Base-by-base conservation (phyloP, 2,888 invertebrate species). In the Eubasilissa splendida region DNA sequence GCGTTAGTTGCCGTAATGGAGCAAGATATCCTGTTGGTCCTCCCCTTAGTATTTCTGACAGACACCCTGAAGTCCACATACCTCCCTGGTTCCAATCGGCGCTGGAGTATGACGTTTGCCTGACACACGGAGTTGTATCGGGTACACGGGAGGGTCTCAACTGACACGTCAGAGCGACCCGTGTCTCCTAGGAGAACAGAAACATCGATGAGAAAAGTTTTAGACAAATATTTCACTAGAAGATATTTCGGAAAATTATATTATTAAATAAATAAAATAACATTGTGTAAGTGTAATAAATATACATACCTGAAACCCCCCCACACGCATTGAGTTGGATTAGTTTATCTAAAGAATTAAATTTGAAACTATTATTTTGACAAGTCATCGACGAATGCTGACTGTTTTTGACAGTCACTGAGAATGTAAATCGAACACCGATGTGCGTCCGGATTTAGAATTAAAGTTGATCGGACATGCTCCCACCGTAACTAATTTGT, bases 121-220 rank as follows among this genome's bases (percentile, higher is more conserved):
- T 96, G 96, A 88, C 97, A 97, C 85, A 96, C 94, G 76, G 96
- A 96, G 90, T 96, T 96, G 89, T 96, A 95, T 84, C 94, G 92
- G 80, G 95, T 95, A 90, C 97, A 97, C 71, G 96, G 96, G 80
- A 97, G 92, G 85, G 94, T 93, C 87, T 96, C 95, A 84, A 96
- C 92, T 85, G 94, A 92, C 84, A 96, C 93, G 86, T 95, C 93
- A 80, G 95, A 93, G 83, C 94, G 93, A 85, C 95, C 93, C 86
- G 94, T 93, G 87, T 92, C 92, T 85, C 93, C 93, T 89, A 81
- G 42, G 81, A 33, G 74, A 59, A 31, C 63, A 79, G 31, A 79
- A 81, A 60, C n/a, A 52, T 53, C 11, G 52, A 70, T 4, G 70
- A 70, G 54, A 11, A 0, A 70, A 65, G 12, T 59, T 63, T 60